Conservation (phyloP, 2,113 vertebrate genomes). For the Lepus europaeus region DNA sequence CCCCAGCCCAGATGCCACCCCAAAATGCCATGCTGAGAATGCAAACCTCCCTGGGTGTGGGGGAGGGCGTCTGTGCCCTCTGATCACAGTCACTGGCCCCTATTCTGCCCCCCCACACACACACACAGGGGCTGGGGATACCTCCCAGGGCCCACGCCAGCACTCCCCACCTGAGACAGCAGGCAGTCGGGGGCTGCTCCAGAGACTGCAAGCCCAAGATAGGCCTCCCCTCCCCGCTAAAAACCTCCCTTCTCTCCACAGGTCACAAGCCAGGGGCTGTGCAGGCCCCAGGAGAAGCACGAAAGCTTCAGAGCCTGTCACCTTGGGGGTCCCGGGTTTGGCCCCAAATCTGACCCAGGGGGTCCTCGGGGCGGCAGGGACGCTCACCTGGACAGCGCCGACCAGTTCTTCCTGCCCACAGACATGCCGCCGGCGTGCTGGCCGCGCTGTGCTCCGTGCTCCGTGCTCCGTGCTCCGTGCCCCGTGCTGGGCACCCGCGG, state of each 20-base stretch:
- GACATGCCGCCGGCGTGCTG: conserved; percentile 88
- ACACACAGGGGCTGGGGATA: background rate
- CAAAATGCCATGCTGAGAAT: background rate
- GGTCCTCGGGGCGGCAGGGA: background rate
- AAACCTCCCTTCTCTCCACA: background rate
- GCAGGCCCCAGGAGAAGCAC: too few relatives aligned
- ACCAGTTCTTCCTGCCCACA: conserved; percentile 93
- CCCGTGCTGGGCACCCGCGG: background rate
- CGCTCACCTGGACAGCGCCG: conserved; percentile 94
- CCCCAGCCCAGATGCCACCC: background rate
- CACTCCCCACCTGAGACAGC: background rate
- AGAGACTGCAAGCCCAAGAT: background rate
- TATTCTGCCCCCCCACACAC: too few relatives aligned
- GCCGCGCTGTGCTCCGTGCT: background rate
- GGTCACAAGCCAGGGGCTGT: background rate
- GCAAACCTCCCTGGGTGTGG: background rate
- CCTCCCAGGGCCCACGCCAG: background rate
- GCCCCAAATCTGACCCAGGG: background rate
- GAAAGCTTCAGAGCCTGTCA: background rate
- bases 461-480: background rate
- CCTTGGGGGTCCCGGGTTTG: background rate
- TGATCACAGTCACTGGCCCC: background rate
- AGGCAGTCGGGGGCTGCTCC: background rate
- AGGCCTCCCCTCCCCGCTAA: too few relatives aligned
- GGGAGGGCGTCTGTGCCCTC: background rate